Base-by-base conservation (phyloP, 30 jellyfish, hydroid and myxozoan genomes). In the Catostylus mosaicus region DNA sequence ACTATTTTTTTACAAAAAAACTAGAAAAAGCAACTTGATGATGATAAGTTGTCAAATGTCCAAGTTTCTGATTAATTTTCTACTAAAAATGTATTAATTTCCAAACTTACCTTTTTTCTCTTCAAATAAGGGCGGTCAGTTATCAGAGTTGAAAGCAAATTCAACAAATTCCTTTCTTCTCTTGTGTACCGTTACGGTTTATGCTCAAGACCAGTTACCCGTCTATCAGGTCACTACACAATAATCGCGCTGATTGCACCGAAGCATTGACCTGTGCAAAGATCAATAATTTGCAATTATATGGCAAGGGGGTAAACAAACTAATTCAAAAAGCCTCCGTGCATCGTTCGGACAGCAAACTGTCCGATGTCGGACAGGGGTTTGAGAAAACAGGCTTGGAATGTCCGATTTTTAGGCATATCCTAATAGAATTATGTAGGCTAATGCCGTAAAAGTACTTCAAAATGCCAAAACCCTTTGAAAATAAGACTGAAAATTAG, bases 201-300 rank as follows among this genome's bases (percentile, higher is more conserved):
- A 80, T 78, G 97, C 75, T 38, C 63, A 52, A n/a, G 88, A 52
- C 80, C 90, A 79, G 85, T 76, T 89, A 89, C 95, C 97, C 47
- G 91, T 76, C 24, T 50, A 82, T 45, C 66, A 83, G 93, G 93
- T 70, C 87, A 71, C 75, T 63, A n/a, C 77, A 74, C 86, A 33
- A 3, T 83, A 73, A 54, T 75, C 29, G 35, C 77, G 32, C 54
- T 54, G 54, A 81, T 47, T 43, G 84, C 78, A 66, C 48, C 40
- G 71, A 34, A 0, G 54, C 84, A 26, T 48, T 81, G 84, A 67
- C 78, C 83, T 68, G 38, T 33, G 65, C 84, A 51, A 67, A 81
- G 91, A 81, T 81, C 91, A 81, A 67, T 57, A 30, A 45, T 11
- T 27, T 26, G 69, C 73, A 65, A 33, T 3, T 12, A 10, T 29